These are phyloP conservation scores for Dicyrtoma fusca DNA, from an alignment of 2,888 invertebrate species.

Conservation along the genomic window DNA sequence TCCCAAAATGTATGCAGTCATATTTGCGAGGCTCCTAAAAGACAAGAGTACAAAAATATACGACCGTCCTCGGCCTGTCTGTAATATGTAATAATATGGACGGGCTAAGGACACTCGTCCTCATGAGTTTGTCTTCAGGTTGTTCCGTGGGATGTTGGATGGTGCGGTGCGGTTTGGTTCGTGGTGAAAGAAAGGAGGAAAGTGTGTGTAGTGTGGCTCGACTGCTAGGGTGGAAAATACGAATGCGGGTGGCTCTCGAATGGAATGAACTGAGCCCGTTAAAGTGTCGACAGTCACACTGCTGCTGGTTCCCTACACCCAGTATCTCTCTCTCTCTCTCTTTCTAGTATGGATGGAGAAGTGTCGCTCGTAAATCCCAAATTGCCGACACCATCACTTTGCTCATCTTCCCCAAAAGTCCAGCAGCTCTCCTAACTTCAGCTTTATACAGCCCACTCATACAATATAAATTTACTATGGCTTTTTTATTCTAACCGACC, in stretches of 20 bases:
- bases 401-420: conserved; percentile 35
- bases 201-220: neutral
- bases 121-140: too few relatives aligned
- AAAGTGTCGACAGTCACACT: conserved; percentile 22
- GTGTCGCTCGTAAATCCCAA: conserved; percentile 50
- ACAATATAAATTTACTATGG: conserved; percentile 12
- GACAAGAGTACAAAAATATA: too few relatives aligned
- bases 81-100: too few relatives aligned
- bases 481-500: conserved; percentile 8
- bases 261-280: neutral
- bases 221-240: conserved; percentile 11
- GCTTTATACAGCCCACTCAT: conserved; percentile 21
- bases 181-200: neutral
- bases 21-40: too few relatives aligned
- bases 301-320: neutral
- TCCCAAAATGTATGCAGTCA: too few relatives aligned
- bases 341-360: conserved; percentile 37
- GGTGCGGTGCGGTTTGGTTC: too few relatives aligned
- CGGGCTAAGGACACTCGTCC: too few relatives aligned
- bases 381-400: conserved; percentile 48
- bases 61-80: too few relatives aligned
- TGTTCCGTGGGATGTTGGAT: too few relatives aligned
- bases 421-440: conserved; percentile 4
- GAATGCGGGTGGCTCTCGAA: conserved; percentile 2
- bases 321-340: neutral